Conservation (phyloP, 2,888 invertebrate genomes). For the Rhingia rostrata region DNA sequence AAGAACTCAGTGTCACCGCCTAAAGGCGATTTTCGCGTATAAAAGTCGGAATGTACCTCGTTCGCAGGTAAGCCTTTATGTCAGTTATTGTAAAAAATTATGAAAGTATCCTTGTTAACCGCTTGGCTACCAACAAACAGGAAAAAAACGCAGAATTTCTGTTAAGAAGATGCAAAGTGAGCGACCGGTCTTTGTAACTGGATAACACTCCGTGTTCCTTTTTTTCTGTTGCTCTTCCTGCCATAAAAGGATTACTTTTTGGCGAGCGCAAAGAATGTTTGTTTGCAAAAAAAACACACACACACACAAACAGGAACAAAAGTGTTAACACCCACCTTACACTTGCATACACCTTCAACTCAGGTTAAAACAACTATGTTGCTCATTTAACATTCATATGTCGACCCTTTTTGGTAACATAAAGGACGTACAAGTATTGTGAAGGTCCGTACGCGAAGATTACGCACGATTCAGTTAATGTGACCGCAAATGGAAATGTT, state of each 20-base stretch:
- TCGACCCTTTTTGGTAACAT: constrained; percentile 54
- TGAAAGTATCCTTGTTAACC: constrained; percentile 74
- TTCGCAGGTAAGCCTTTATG: constrained; percentile 75
- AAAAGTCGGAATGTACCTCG: constrained; percentile 68
- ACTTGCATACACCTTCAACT: not conserved
- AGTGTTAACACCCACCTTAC: constrained; percentile 2
- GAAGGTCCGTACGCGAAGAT: constrained; percentile 63
- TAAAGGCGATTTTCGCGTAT: constrained; percentile 73
- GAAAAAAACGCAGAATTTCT: constrained; percentile 66
- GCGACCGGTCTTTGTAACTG: constrained; percentile 59
- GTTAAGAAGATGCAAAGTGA: constrained; percentile 57
- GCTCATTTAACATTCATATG: constrained; percentile 70
- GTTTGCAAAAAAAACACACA: constrained; percentile 28
- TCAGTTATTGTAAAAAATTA: constrained; percentile 73
- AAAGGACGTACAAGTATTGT: not conserved
- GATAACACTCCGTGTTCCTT: constrained; percentile 43
- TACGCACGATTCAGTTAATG: constrained; percentile 74
- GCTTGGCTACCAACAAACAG: constrained; percentile 68
- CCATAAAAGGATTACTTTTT: constrained; percentile 66
- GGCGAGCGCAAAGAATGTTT: constrained; percentile 47
- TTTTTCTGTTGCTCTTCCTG: constrained; percentile 15
- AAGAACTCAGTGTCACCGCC: constrained; percentile 73
- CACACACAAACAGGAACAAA: constrained; percentile 29
- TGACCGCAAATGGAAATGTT: constrained; percentile 71
- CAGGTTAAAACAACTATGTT: constrained; percentile 65